A percentile compares a stretch with the other conserved stretches of the same genome.
Conservation (phyloP, 2,888 invertebrate species). For the Pandemis corylana region DNA sequence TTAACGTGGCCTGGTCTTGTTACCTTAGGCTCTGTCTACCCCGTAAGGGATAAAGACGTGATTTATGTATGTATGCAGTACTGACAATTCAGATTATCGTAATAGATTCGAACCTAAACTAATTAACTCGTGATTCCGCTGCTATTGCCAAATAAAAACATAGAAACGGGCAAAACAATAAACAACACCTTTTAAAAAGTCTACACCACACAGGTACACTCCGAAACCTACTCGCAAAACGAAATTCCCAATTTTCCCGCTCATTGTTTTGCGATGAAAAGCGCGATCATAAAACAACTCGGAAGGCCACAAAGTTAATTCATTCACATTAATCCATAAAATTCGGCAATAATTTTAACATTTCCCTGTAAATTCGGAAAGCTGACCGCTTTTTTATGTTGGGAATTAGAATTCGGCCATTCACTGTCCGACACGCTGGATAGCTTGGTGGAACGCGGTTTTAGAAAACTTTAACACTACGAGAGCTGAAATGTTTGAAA, state of each 20-base stretch:
- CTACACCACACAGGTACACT: neutral
- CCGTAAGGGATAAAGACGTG: no score
- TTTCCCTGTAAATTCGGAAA: constrained; percentile 17
- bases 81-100: no score
- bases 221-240: neutral
- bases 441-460: neutral
- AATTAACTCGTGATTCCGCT: no score
- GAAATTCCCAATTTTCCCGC: constrained; percentile 8
- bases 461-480: neutral
- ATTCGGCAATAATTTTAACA: constrained; percentile 37
- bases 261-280: constrained; percentile 17
- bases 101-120: no score
- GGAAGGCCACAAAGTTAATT: constrained; percentile 25
- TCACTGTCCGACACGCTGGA: neutral
- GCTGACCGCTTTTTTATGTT: constrained; percentile 15
- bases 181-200: no score
- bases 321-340: constrained; percentile 14
- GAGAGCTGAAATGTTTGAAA: neutral
- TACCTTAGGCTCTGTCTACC: no score
- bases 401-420: neutral
- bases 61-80: no score
- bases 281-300: constrained; percentile 19
- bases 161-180: neutral
- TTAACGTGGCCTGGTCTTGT: no score
- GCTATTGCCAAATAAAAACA: no score